Evolutionary conservation across 2,888 invertebrate genomes (phyloP), one percentile per base, ranked within the genome.

Genomic region (Leptothorax acervorum): DNA sequence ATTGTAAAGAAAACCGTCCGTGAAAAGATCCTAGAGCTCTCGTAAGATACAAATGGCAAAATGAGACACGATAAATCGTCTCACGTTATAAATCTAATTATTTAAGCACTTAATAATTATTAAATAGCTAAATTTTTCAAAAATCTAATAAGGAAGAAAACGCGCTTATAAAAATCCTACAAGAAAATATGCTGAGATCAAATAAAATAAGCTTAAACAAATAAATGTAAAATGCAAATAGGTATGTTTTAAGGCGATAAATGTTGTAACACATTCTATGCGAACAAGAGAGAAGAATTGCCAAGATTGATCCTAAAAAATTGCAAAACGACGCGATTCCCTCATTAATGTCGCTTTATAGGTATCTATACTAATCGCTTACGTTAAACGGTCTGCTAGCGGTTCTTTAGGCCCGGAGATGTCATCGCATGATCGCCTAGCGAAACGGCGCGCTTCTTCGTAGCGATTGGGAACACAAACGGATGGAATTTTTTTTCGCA

Each of bases 401-500:
- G 63, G 8, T 45, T 35, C 15, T 45, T 68, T 9, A 15, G 3
- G 4, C 8, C 5, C 23, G 28, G 42, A 55, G 55, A 55, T 42
- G 28, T 76, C 28, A 76, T 31, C 18, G 42, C 31, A 39, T 31
- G 53, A n/a, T 55, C 31, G 28, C n/a, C 31, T 78, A 66, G 55
- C 31, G 4, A 53, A 74, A 83, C 51, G 62, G 28, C 65, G 83
- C 62, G 65, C 68, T 55, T 62, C 28, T 60, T 42, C 42, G 48
- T 75, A 65, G 70, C 51, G 71, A 76, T 86, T 76, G 74, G 55
- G 86, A 86, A 86, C 31, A 68, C 57, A 66, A 65, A 78, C 28
- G 42, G 28, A 57, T 35, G 53, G 35, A 82, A 57, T 86, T 65
- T 75, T 81, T 82, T 79, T 79, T 71, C 35, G 9, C 73, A 2